phyloP scores from a whole-genome alignment of 2,797 vertebrate genomes.

The Merluccius polli region DNA sequence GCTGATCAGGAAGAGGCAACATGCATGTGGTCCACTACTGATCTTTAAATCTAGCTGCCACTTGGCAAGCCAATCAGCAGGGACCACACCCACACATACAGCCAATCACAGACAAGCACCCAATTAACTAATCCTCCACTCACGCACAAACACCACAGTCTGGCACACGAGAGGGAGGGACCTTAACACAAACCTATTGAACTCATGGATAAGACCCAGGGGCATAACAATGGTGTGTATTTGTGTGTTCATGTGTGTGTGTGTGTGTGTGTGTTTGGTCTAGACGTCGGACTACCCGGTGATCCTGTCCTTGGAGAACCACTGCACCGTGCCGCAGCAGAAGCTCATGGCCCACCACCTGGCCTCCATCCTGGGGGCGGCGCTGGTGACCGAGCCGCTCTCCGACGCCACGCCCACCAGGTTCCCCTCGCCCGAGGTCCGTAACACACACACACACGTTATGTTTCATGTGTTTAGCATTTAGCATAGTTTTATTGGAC shows the following conservation, averaged over 20 bases:
- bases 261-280: conserved; percentile 12
- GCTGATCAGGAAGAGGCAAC: background rate
- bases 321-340: conserved; percentile 90
- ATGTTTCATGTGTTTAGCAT: background rate
- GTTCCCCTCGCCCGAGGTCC: conserved; percentile 92
- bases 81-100: background rate
- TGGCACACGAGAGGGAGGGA: background rate
- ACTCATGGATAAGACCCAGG: background rate
- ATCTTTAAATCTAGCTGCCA: background rate
- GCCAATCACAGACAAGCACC: background rate
- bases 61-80: background rate
- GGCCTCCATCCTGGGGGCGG: conserved; percentile 78
- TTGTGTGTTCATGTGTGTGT: background rate
- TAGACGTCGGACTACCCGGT: conserved; percentile 90
- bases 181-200: background rate
- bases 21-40: background rate
- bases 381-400: conserved; percentile 78
- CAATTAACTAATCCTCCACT: background rate
- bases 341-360: conserved; percentile 84
- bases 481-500: background rate
- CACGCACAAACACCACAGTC: background rate
- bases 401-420: conserved; percentile 63
- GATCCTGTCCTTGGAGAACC: conserved; percentile 96
- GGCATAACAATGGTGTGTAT: background rate
- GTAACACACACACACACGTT: background rate